Conservation (phyloP, 2,888 invertebrate genomes). For the Furcula furcula region DNA sequence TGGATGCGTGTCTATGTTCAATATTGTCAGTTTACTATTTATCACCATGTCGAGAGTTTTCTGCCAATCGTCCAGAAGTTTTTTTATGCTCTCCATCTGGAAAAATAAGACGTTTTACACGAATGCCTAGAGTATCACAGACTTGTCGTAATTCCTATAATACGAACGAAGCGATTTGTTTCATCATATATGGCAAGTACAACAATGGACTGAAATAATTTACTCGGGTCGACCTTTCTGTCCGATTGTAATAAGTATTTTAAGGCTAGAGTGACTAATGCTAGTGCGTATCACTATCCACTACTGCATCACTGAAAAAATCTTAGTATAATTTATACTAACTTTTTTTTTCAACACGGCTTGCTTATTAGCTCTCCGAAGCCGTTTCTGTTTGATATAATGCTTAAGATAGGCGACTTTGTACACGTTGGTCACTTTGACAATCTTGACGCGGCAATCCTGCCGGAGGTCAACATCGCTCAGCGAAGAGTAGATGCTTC, state of each 20-base stretch:
- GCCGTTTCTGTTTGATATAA: slow-evolving; percentile 65
- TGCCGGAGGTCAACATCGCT: slow-evolving; percentile 48
- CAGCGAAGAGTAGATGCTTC: slow-evolving; percentile 50
- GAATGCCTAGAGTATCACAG: no score
- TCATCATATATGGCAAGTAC: no score
- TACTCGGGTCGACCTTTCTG: no score
- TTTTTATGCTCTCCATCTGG: slow-evolving; percentile 64
- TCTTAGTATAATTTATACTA: slow-evolving; percentile 5
- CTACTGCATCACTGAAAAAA: no score
- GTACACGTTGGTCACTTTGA: slow-evolving; percentile 71
- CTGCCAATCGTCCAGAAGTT: slow-evolving; percentile 67
- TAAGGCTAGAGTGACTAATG: no score
- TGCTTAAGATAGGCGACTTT: slow-evolving; percentile 68
- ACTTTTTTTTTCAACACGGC: slow-evolving; percentile 67
- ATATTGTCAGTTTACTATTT: slow-evolving; percentile 49
- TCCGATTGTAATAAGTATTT: no score
- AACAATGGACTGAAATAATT: no score
- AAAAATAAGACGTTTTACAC: no score
- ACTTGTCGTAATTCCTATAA: no score
- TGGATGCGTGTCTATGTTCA: slow-evolving; percentile 46
- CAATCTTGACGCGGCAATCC: slow-evolving; percentile 63
- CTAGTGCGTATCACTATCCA: no score
- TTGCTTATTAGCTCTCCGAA: slow-evolving; percentile 57
- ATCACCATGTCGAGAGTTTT: slow-evolving; percentile 61
- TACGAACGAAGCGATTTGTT: no score